Evolutionary conservation across 30 jellyfish, hydroid and myxozoan genomes (phyloP), one percentile per base, ranked within the genome.

Genomic region (Cassiopea xamachana): DNA sequence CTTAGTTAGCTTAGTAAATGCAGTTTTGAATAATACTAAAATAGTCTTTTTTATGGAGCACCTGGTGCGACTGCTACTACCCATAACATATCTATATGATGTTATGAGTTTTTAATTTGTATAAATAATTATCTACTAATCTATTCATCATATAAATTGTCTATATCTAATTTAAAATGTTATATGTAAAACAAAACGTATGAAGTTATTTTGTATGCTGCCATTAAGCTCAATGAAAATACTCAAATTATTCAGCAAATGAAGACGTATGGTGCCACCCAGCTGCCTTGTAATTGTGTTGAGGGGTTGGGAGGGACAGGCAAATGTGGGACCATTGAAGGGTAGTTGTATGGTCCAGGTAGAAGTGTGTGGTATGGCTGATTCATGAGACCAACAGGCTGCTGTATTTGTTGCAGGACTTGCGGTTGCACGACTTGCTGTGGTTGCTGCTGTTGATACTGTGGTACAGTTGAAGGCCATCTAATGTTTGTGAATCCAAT

Each of bases 351-450:
- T 43, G 80, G 16, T 27, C 80, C 80, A 1, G 80, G 80, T 43
- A 71, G 10, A 19, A 71, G 7, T 43, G 80, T 71, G 27, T 71
- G 80, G 55, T 18, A 71, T 1, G 18, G 80, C 50, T 71, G 80
- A 71, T 27, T 19, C 51, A 71, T 19, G 49, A 71, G 15, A 27
- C 39, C 27, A 39, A 48, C 70, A 2, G 48, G 71, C 47, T 75
- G 85, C 55, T 75, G 85, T 70, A 47, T 5, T 75, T 80, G 89
- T 46, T 44, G 89, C 80, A 19, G 45, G 60, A 46, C 9, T 9
- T 48, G 62, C 48, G 19, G 72, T 46, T 60, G 79, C 61, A 46
- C 80, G 7, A n/a, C 47, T 60, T 60, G 80, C 47, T 48, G 85
- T 51, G 48, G 70, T 51, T 75, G 85, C 15, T 51, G 69, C 69